Percentiles rank a stretch among this genome's conserved stretches.
Evolutionary conservation across 1,140 invertebrate species (phyloP).

Genomic region (Phocides pigmalion): DNA sequence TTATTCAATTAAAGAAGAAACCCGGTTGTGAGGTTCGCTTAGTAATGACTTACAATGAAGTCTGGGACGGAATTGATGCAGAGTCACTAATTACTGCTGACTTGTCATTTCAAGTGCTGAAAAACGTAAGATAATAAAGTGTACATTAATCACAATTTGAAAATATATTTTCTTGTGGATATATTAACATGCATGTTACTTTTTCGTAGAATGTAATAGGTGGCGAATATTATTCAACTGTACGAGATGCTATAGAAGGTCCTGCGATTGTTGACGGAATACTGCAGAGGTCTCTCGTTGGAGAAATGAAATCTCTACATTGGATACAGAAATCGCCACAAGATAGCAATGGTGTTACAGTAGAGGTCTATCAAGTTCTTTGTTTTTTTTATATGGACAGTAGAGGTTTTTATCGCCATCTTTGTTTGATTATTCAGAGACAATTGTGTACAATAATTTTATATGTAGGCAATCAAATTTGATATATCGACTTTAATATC

Average conservation of each 20-base stretch:
- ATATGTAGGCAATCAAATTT: too few relatives aligned
- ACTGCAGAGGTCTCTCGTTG: neutral
- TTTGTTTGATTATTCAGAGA: too few relatives aligned
- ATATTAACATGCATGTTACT: neutral
- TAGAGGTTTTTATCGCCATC: too few relatives aligned
- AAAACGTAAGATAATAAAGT: neutral
- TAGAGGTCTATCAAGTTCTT: neutral
- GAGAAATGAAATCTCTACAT: neutral
- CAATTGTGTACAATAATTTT: too few relatives aligned
- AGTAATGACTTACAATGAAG: neutral
- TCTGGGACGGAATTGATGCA: neutral
- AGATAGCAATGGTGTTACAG: neutral
- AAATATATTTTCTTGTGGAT: neutral
- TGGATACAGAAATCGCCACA: neutral
- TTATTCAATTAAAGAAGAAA: neutral
- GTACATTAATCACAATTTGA: neutral
- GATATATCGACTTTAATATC: too few relatives aligned
- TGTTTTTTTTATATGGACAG: too few relatives aligned
- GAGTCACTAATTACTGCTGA: neutral
- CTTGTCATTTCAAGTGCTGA: neutral
- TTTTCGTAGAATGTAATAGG: neutral
- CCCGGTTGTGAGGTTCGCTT: neutral
- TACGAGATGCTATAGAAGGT: neutral
- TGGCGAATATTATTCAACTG: neutral
- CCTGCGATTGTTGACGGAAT: neutral